Evolutionary conservation across 2,888 invertebrate genomes (phyloP), one percentile per base, ranked within the genome.

Genomic region (Rhagonycha fulva): DNA sequence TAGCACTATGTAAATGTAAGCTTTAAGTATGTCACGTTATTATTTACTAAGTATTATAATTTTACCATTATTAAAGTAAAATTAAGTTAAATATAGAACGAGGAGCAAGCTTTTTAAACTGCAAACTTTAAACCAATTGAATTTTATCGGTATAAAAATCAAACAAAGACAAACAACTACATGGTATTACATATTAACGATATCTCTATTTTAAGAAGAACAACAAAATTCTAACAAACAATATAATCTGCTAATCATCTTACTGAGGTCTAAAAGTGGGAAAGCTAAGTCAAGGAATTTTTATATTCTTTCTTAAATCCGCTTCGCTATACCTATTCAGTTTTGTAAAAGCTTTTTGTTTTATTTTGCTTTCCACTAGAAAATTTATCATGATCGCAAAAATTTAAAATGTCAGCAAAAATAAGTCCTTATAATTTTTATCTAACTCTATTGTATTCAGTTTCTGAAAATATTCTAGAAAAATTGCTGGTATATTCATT

Each of bases 241-340:
- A 71, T 61, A 75, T 75, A 75, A 75, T 75, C 75, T 70, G 62
- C 60, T 75, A 75, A 75, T 75, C 75, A 70, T 71, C 75, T 75
- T 75, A 75, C 60, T 62, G n/a, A 30, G 30, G 73, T 62, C 61
- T 62, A 69, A 26, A 73, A 47, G 69, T 70, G 63, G 63, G 47
- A 62, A 73, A 74, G 70, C 69, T 70, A 63, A 14, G 70, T 70
- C 69, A 60, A 47, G 62, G 62, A 62, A 66, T 63, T 74, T 70
- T 70, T 74, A 66, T 14, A 12, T 30, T 12, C 62, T 63, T 60
- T 62, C 24, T 23, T 14, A 60, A 74, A 74, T 69, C 74, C 66
- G 74, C 74, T 70, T 68, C 28, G 68, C 62, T 30, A 19, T 19
- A 19, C 19, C 68, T 72, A 73, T 47, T 47, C 47, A 5, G n/a